Evolutionary conservation across 2,113 vertebrate genomes (phyloP).

Genomic region (Gymnarchus niloticus): DNA sequence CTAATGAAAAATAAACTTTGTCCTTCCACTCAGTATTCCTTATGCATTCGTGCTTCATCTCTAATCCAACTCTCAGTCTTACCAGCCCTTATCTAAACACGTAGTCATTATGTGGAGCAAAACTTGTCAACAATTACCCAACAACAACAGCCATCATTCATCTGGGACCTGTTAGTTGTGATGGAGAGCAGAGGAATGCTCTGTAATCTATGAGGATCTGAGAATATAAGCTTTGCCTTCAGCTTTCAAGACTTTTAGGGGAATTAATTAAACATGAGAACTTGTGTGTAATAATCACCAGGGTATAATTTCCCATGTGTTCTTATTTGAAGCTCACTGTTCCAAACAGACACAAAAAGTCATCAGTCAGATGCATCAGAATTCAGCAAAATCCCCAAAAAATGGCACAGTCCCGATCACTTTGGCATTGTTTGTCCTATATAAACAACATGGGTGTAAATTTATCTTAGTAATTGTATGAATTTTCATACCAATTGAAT

Average conservation of each 20-base stretch:
- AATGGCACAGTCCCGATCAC: neutral
- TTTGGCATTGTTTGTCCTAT: neutral
- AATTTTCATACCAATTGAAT: neutral
- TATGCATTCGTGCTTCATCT: neutral
- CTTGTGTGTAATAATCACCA: neutral
- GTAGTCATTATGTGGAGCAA: neutral
- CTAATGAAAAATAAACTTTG: conserved; percentile 11
- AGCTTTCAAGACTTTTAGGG: neutral
- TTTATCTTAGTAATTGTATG: conserved; percentile 24
- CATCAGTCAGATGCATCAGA: neutral
- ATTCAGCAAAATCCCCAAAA: neutral
- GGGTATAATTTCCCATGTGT: neutral
- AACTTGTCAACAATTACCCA: neutral
- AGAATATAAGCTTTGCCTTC: neutral
- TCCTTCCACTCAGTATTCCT: neutral
- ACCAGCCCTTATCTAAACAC: neutral
- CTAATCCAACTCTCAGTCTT: neutral
- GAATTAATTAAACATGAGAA: conserved; percentile 14
- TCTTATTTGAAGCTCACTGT: neutral
- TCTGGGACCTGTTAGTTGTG: neutral
- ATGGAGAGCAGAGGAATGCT: neutral
- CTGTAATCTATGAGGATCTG: conserved; percentile 14
- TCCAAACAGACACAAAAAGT: neutral
- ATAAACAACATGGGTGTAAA: neutral
- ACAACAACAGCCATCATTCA: neutral